Conservation (phyloP, 1,140 invertebrate species). For the Oncopodura yosiiana region DNA sequence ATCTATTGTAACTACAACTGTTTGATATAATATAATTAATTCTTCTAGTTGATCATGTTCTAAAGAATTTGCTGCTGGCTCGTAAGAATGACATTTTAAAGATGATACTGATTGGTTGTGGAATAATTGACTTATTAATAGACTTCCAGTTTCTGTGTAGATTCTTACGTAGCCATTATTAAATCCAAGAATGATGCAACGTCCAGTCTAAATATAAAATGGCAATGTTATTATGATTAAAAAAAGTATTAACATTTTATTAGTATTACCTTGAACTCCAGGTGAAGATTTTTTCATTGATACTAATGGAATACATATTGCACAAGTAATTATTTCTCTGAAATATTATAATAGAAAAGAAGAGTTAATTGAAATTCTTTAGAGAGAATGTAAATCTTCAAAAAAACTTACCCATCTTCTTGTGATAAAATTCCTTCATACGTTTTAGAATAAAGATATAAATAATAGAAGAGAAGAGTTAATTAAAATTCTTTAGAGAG, state of each 20-base stretch:
- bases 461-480: constrained; percentile 8
- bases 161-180: constrained; percentile 72
- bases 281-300: constrained; percentile 53
- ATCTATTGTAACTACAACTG: constrained; percentile 66
- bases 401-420: constrained; percentile 24
- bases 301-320: constrained; percentile 53
- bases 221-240: no score
- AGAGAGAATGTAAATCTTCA: constrained; percentile 1
- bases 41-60: constrained; percentile 61
- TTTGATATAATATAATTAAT: constrained; percentile 66
- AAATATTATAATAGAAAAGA: constrained; percentile 17
- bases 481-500: constrained; percentile 16
- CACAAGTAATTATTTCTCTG: constrained; percentile 49
- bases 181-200: constrained; percentile 79
- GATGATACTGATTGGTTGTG: constrained; percentile 68
- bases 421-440: constrained; percentile 18
- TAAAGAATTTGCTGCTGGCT: constrained; percentile 47
- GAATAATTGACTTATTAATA: constrained; percentile 71
- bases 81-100: constrained; percentile 72
- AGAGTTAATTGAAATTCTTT: constrained; percentile 18
- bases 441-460: not conserved
- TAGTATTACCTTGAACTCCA: constrained; percentile 81
- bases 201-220: no score
- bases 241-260: no score
- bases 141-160: constrained; percentile 73